A percentile compares a stretch with the other conserved stretches of the same genome.
phyloP scores from a whole-genome alignment of 1,140 invertebrate species.

The Aporrectodea caliginosa region DNA sequence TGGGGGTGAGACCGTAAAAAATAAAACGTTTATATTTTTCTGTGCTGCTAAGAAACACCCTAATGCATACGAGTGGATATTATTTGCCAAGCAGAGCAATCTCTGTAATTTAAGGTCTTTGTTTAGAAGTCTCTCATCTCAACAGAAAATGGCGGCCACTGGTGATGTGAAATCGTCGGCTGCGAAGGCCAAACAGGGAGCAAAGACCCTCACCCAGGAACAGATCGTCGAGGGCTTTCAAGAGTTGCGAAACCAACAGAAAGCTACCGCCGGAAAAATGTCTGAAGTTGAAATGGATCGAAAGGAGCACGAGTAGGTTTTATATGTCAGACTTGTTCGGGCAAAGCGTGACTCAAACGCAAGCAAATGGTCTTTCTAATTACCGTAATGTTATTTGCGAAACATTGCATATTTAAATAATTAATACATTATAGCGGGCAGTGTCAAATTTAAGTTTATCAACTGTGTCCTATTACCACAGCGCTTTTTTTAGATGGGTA shows the following conservation, averaged over 20 bases:
- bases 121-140: too few species aligned
- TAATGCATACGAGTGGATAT: too few species aligned
- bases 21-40: too few species aligned
- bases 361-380: neutral
- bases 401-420: neutral
- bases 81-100: too few species aligned
- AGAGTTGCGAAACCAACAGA: constrained; percentile 26
- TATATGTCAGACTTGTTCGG: neutral
- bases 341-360: neutral
- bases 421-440: neutral
- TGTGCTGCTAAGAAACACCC: too few species aligned
- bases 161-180: constrained; percentile 15
- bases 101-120: too few species aligned
- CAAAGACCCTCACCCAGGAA: constrained; percentile 26
- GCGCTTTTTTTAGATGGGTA: neutral
- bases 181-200: constrained; percentile 19
- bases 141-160: constrained; percentile 13
- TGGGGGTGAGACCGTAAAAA: too few species aligned
- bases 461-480: neutral
- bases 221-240: constrained; percentile 28
- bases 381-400: neutral
- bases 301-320: constrained; percentile 32
- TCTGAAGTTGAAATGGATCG: constrained; percentile 28
- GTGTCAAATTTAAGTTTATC: neutral
- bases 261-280: constrained; percentile 22